Percentiles rank a stretch among this genome's conserved stretches.
Evolutionary conservation across 2,797 vertebrate genomes (phyloP).

Genomic region (Apogon hyalosoma): DNA sequence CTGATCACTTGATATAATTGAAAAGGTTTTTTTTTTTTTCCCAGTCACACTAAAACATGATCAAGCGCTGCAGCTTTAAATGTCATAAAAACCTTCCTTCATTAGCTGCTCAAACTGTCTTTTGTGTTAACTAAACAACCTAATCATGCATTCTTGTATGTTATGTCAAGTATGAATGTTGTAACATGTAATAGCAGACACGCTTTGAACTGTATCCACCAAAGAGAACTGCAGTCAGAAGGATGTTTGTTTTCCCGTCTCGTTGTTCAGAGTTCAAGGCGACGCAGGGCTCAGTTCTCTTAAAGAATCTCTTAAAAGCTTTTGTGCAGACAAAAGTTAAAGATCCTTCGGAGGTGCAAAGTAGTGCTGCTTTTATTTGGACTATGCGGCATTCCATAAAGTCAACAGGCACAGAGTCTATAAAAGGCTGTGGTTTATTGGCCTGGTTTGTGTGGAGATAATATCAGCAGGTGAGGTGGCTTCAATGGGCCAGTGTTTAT

Average conservation of each 20-base stretch:
- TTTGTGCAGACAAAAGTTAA: conserved; percentile 31
- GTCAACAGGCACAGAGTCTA: conserved; percentile 69
- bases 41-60: too few relatives aligned
- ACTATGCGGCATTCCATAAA: conserved; percentile 68
- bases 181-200: background rate
- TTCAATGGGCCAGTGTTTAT: conserved; percentile 78
- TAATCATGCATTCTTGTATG: background rate
- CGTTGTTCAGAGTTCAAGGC: conserved; percentile 10
- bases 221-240: conserved; percentile 4
- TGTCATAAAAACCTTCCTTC: too few relatives aligned
- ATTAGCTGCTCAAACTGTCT: too few relatives aligned
- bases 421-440: conserved; percentile 81
- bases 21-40: too few relatives aligned
- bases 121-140: too few relatives aligned
- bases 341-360: conserved; percentile 52
- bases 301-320: conserved; percentile 32
- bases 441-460: conserved; percentile 77
- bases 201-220: background rate
- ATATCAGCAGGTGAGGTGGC: conserved; percentile 85
- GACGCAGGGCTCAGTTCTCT: background rate
- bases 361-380: conserved; percentile 63
- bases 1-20: too few relatives aligned
- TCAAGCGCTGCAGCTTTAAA: too few relatives aligned
- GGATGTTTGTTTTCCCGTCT: background rate
- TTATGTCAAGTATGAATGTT: background rate